A percentile compares a stretch with the other conserved stretches of the same genome.
Evolutionary conservation across 2,888 invertebrate species (phyloP).

Genomic region (Spialia ferax): DNA sequence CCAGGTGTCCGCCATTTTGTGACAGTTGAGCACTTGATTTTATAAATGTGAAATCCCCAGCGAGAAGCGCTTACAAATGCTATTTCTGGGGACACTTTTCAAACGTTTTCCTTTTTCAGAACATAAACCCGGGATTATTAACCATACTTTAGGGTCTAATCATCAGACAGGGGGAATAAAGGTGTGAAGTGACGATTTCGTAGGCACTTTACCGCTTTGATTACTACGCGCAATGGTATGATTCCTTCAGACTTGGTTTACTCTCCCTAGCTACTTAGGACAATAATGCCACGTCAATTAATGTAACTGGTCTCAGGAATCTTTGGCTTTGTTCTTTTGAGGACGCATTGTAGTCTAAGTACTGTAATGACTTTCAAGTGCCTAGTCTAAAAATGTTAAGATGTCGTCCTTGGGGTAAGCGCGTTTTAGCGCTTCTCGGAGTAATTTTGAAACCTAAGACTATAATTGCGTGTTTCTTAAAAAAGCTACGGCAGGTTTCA

Average conservation of each 20-base stretch:
- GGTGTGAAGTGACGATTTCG: conserved; percentile 39
- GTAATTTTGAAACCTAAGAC: conserved; percentile 18
- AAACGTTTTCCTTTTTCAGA: conserved; percentile 34
- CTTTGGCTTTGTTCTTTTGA: conserved; percentile 37
- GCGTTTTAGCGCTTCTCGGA: conserved; percentile 27
- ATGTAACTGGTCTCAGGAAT: conserved; percentile 34
- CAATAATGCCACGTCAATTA: conserved; percentile 38
- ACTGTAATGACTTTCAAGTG: conserved; percentile 35
- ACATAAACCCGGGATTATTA: conserved; percentile 31
- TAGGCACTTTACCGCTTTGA: conserved; percentile 34
- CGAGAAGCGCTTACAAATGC: conserved; percentile 27
- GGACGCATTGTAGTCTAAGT: conserved; percentile 37
- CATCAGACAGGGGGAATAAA: conserved; percentile 33
- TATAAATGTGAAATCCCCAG: conserved; percentile 24
- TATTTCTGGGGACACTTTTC: conserved; percentile 33
- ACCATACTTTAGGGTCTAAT: conserved; percentile 38
- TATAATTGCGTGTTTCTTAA: conserved; percentile 22
- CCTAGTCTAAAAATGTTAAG: conserved; percentile 39
- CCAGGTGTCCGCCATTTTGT: conserved; percentile 25
- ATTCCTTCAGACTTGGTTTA: conserved; percentile 29
- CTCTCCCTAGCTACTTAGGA: conserved; percentile 35
- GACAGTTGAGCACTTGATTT: conserved; percentile 24
- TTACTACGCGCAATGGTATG: conserved; percentile 20
- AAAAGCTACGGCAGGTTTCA: conserved; percentile 7
- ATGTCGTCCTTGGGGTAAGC: conserved; percentile 27